Base-by-base conservation (phyloP, 2,797 vertebrate species). In the Rhynchonycteris naso region DNA sequence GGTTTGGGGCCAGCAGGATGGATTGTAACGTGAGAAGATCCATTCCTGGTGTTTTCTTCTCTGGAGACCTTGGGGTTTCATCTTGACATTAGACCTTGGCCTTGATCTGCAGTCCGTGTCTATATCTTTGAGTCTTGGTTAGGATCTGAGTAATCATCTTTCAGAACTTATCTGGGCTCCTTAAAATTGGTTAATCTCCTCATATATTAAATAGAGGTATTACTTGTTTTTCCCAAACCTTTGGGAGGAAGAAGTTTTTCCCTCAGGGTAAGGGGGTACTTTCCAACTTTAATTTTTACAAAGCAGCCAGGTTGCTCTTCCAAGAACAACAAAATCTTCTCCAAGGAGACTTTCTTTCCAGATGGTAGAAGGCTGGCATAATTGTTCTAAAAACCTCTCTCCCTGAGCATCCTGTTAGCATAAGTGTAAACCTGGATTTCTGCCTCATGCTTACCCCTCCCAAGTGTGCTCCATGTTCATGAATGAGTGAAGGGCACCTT, bases 281-380 rank as follows among this genome's bases (percentile, higher is more conserved):
- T 95, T 85, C 87, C 83, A 35, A 56, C 47, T 92, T 91, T 94
- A 87, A 56, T 65, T 93, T 95, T 94, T 78, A 94, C 12, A 81
- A 65, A 94, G 74, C n/a, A 82, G 63, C 6, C 75, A 69, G 68
- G 15, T 71, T 84, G 14, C 52, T 90, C 69, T 94, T 93, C 61
- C 11, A 93, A 86, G 90, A 95, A 93, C 43, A 95, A 87, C 85
- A 83, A 52, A 78, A 66, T 82, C 30, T 93, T 94, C 85, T 69
- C 87, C 63, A 90, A 84, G 63, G 84, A 96, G 68, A 94, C 22
- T 59, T 94, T 91, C 71, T 89, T 93, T 96, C 66, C 84, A 94
- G 84, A 91, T 84, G 93, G 94, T 68, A 47, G 80, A 88, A 94
- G 71, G 21, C 88, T 75, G 71, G 83, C 11, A 76, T 87, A 79